phyloP scores from a whole-genome alignment of 2,888 invertebrate genomes.

The Tinea trinotella region DNA sequence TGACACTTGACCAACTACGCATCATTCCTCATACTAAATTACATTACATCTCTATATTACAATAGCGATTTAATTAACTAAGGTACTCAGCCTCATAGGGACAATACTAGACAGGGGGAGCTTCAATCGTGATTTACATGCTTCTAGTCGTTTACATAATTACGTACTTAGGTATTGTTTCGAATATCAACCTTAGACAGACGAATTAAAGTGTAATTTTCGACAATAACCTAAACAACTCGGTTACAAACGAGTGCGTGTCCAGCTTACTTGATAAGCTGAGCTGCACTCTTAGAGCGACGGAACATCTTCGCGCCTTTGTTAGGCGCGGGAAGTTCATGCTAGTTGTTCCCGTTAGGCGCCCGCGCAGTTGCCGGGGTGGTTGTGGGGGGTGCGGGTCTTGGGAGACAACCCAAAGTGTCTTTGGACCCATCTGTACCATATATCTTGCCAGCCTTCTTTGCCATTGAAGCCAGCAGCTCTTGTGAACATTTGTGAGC shows the following conservation, averaged over 20 bases:
- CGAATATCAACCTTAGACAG: too few species aligned
- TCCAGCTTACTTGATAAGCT: conserved; percentile 61
- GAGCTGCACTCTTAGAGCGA: conserved; percentile 70
- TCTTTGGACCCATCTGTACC: conserved; percentile 79
- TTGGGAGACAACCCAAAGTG: conserved; percentile 36
- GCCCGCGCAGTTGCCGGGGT: conserved; percentile 41
- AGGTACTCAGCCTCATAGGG: background rate
- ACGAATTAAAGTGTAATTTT: background rate
- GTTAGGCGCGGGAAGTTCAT: conserved; percentile 62
- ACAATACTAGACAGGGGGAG: background rate
- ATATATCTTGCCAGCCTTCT: conserved; percentile 98
- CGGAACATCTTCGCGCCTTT: conserved; percentile 72
- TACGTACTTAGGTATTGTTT: too few species aligned
- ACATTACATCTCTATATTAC: background rate
- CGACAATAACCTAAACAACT: background rate
- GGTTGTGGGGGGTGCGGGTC: conserved; percentile 31
- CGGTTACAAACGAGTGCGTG: background rate
- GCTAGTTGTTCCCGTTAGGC: conserved; percentile 66
- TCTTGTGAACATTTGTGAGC: conserved; percentile 97
- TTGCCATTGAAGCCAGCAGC: conserved; percentile 96
- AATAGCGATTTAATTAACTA: background rate
- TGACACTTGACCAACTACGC: too few species aligned
- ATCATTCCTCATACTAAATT: too few species aligned
- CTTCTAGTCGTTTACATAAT: too few species aligned
- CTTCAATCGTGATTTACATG: too few species aligned